Percentiles rank a stretch among this genome's conserved stretches.
Evolutionary conservation across 2,797 vertebrate genomes (phyloP).

Genomic region (Threskiornis aethiopicus): DNA sequence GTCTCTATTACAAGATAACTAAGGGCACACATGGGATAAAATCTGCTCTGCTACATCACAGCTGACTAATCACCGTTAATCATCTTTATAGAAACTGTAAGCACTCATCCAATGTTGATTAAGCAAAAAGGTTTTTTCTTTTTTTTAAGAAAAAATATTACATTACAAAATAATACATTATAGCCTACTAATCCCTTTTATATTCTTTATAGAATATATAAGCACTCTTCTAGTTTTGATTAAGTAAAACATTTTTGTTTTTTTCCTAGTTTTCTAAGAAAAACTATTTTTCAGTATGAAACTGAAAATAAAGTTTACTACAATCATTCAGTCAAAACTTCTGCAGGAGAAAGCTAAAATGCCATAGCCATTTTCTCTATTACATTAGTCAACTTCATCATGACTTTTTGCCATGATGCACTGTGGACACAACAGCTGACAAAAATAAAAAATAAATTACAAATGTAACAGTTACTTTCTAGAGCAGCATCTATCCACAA

Average conservation of each 20-base stretch:
- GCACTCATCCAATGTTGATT: not conserved
- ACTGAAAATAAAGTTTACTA: not conserved
- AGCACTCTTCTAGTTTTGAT: not conserved
- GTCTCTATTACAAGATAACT: not conserved
- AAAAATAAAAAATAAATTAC: not conserved
- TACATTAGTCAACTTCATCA: not conserved
- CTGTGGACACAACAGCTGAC: not conserved
- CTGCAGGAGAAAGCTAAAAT: not conserved
- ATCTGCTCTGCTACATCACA: not conserved
- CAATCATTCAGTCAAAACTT: not conserved
- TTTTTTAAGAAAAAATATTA: not conserved
- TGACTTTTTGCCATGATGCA: not conserved
- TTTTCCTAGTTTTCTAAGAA: not conserved
- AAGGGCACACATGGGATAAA: not conserved
- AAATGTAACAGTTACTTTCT: not conserved
- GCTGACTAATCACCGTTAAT: not conserved
- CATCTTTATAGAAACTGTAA: not conserved
- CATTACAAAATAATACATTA: not conserved
- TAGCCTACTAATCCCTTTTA: not conserved
- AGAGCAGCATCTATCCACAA: not conserved
- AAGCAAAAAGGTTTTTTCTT: not conserved
- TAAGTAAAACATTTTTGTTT: fast-evolving
- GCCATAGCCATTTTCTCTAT: not conserved
- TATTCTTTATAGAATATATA: not conserved
- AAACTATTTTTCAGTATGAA: not conserved